phyloP scores from a whole-genome alignment of 2,113 vertebrate species.

The Raphicerus campestris region DNA sequence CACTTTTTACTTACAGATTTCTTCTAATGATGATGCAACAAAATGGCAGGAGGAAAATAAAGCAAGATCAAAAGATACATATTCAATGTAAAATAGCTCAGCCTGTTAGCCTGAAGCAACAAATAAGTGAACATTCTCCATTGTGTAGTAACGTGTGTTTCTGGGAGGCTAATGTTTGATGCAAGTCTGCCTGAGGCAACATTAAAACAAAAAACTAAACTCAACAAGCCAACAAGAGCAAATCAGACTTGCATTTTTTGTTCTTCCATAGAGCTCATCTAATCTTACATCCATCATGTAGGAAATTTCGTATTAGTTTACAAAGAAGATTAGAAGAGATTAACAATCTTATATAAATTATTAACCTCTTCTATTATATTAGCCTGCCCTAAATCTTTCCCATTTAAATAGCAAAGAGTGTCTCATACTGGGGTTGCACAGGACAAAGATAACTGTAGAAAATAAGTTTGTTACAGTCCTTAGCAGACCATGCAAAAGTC shows the following conservation, averaged over 20 bases:
- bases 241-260: background rate
- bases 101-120: constrained; percentile 57
- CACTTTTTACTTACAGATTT: constrained; percentile 33
- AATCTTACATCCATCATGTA: background rate
- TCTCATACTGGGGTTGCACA: background rate
- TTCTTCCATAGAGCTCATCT: background rate
- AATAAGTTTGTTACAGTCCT: too few species aligned
- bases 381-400: background rate
- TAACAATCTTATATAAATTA: background rate
- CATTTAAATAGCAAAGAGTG: background rate
- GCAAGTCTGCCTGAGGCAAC: constrained; percentile 35
- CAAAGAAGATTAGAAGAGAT: background rate
- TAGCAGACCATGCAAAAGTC: too few species aligned
- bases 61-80: constrained; percentile 71
- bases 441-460: background rate
- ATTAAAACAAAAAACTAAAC: background rate
- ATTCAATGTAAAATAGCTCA: constrained; percentile 56
- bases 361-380: background rate
- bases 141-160: constrained; percentile 69
- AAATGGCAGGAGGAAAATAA: constrained; percentile 70
- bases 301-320: background rate
- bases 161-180: constrained; percentile 70
- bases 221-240: constrained; percentile 31
- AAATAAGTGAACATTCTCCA: constrained; percentile 60
- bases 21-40: constrained; percentile 48